A percentile compares a stretch with the other conserved stretches of the same genome.
Conservation (phyloP, 1,140 invertebrate genomes). For the Neodiprion virginianus region DNA sequence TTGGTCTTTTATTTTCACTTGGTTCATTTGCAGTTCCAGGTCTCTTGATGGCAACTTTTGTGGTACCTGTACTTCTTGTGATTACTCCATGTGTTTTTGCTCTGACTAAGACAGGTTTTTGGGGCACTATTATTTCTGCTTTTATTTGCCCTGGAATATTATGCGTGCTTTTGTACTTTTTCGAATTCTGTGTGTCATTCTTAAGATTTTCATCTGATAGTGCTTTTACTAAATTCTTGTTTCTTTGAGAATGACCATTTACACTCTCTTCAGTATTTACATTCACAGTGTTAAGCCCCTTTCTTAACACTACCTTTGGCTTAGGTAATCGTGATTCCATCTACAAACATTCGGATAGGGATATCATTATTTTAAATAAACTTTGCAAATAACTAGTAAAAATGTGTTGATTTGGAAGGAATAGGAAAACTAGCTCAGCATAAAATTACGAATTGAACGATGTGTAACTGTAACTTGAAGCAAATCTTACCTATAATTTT, state of each 20-base stretch:
- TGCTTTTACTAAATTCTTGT: constrained; percentile 16
- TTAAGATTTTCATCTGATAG: constrained; percentile 24
- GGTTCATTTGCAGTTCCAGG: constrained; percentile 30
- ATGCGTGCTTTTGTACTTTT: constrained; percentile 21
- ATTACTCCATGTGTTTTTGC: constrained; percentile 40
- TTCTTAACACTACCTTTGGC: constrained; percentile 30
- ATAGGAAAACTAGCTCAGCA: not conserved
- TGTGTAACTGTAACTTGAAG: no score
- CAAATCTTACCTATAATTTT: no score
- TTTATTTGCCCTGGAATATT: constrained; percentile 25
- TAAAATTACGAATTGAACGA: not conserved
- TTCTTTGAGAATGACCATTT: constrained; percentile 21
- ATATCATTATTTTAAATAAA: no score
- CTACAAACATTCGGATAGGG: constrained; percentile 25
- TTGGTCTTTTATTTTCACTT: constrained; percentile 40
- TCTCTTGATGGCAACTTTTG: constrained; percentile 41
- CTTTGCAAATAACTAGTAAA: no score
- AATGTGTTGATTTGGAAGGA: no score
- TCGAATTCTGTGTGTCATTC: constrained; percentile 6
- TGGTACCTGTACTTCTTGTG: constrained; percentile 22
- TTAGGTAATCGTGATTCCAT: constrained; percentile 53
- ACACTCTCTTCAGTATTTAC: not conserved
- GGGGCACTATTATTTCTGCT: constrained; percentile 46
- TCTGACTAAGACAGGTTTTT: constrained; percentile 33
- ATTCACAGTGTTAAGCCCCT: not conserved